Conservation (phyloP, 2,888 invertebrate genomes). For the Acleris sparsana region DNA sequence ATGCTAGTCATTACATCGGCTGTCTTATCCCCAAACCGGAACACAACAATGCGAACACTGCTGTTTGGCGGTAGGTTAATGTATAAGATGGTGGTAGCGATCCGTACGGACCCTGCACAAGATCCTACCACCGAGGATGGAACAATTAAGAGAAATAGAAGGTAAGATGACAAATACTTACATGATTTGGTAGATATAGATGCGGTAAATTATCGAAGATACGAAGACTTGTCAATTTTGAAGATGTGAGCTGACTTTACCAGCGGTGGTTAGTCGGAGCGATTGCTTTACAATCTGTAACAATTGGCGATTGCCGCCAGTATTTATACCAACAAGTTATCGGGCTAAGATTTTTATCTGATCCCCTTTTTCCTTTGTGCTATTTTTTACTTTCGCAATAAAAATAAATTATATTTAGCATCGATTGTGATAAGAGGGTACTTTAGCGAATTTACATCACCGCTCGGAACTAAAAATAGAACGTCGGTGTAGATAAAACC, state of each 20-base stretch:
- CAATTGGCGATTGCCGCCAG: constrained; percentile 31
- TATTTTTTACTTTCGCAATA: constrained; percentile 20
- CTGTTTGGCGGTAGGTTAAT: too few relatives aligned
- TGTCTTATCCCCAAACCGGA: too few relatives aligned
- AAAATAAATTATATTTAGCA: constrained; percentile 15
- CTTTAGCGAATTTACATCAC: constrained; percentile 14
- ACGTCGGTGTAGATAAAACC: constrained; percentile 12
- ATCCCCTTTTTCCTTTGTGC: constrained; percentile 32
- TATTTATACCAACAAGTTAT: constrained; percentile 53
- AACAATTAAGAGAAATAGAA: too few relatives aligned
- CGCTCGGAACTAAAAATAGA: constrained; percentile 15
- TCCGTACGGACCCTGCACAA: too few relatives aligned
- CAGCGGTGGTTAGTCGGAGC: constrained; percentile 1
- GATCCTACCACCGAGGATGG: too few relatives aligned
- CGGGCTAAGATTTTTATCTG: constrained; percentile 42
- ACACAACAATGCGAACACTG: too few relatives aligned
- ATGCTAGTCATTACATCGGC: too few relatives aligned
- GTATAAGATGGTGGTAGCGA: too few relatives aligned
- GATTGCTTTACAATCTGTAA: constrained; percentile 16
- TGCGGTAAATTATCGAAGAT: not conserved
- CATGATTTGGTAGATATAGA: constrained; percentile 7
- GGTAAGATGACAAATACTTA: constrained; percentile 2
- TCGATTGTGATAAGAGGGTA: constrained; percentile 9
- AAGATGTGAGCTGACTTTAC: not conserved
- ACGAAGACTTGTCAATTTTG: not conserved